Evolutionary conservation across 2,113 vertebrate genomes (phyloP), one percentile per base, ranked within the genome.

Genomic region (Cettia cetti): DNA sequence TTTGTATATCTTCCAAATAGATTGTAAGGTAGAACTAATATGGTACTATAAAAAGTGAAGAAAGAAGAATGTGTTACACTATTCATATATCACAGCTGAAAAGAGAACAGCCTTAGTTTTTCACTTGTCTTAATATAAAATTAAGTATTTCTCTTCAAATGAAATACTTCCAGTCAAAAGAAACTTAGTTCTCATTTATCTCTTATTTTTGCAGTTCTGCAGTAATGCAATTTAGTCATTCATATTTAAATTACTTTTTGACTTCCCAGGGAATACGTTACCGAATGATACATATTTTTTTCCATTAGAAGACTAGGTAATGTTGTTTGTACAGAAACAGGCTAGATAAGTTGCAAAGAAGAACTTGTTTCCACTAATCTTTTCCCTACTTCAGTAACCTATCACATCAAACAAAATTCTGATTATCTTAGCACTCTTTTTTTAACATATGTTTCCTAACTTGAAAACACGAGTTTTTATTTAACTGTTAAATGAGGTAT

Each of bases 161-260:
- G 8, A 69, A 76, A 11, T 80, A 24, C 40, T 68, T 76, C 26
- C 18, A 86, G 6, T 61, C 20, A 59, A 81, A 89, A 88, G 31
- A 24, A 82, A 50, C 56, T 50, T 91, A 19, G 1, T 82, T 80
- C 37, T 79, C 45, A 45, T 90, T 79, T 80, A 18, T 82, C 47
- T 93, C 54, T 53, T 80, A 23, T 31, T 86, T 94, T 83, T 83
- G 26, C 75, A 66, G 27, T 92, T 92, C 52, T 88, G 22, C 39
- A 86, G 44, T 61, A 80, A 39, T 69, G 27, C 26, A 35, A 19
- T 61, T 90, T n/a, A 75, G 42, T 65, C 54, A 61, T 54, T 83
- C 60, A 35, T 89, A 78, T 27, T 93, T 66, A 74, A 81, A 86
- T 86, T 84, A 44, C 33, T 79, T 87, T 76, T 68, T 56, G 28